Evolutionary conservation across 2,888 invertebrate species (phyloP).

Genomic region (Noctua pronuba): DNA sequence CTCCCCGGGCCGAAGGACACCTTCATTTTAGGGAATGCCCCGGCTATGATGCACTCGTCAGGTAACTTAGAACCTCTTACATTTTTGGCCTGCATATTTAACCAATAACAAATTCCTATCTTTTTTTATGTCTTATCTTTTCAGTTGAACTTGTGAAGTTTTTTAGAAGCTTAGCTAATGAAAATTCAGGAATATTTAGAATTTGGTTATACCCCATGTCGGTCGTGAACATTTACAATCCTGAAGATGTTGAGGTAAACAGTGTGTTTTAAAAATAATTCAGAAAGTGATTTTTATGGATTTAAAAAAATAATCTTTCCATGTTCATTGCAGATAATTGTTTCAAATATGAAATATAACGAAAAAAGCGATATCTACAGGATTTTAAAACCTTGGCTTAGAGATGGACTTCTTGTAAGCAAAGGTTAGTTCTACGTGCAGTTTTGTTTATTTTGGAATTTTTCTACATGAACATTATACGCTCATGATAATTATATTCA

Average conservation of each 20-base stretch:
- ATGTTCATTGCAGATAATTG: constrained; percentile 78
- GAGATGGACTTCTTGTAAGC: constrained; percentile 88
- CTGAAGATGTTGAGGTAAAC: constrained; percentile 87
- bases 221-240: constrained; percentile 79
- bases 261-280: neutral
- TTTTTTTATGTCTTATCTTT: constrained; percentile 26
- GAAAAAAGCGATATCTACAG: constrained; percentile 88
- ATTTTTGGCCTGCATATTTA: neutral
- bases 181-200: constrained; percentile 74
- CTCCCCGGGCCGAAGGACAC: constrained; percentile 73
- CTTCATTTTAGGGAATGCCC: constrained; percentile 74
- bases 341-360: constrained; percentile 86
- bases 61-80: constrained; percentile 60
- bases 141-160: constrained; percentile 75
- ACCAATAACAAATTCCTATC: neutral
- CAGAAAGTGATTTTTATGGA: neutral
- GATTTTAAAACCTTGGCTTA: constrained; percentile 87
- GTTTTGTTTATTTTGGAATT: neutral
- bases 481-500: neutral
- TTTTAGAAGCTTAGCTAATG: constrained; percentile 67
- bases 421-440: constrained; percentile 68
- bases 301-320: neutral
- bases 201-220: constrained; percentile 74
- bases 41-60: constrained; percentile 65
- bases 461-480: neutral